Conservation (phyloP, 2,113 vertebrate genomes). For the Hippotragus niger region DNA sequence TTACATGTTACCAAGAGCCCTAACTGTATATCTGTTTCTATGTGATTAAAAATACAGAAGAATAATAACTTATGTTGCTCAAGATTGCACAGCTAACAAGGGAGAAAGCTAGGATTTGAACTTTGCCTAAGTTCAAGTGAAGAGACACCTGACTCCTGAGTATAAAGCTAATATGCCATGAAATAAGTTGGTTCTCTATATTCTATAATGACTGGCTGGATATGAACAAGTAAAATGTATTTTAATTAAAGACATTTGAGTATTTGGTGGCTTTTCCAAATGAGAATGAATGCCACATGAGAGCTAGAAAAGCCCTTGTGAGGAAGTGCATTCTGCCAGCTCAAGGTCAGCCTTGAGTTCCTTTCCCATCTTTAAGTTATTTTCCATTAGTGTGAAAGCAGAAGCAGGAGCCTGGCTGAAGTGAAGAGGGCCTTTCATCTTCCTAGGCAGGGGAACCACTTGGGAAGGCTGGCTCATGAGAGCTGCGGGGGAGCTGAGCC, state of each 20-base stretch:
- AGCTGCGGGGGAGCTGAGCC: conserved; percentile 59
- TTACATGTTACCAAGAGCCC: background rate
- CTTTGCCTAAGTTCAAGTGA: background rate
- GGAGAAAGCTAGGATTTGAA: background rate
- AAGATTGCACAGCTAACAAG: background rate
- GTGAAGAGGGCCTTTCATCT: conserved; percentile 75
- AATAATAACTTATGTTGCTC: background rate
- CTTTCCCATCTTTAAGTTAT: conserved; percentile 64
- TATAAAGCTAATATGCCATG: background rate
- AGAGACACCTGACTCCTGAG: background rate
- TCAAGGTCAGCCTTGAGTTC: conserved; percentile 61
- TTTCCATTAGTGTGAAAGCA: conserved; percentile 63
- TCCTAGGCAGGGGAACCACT: conserved; percentile 49
- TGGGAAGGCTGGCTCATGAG: conserved; percentile 60
- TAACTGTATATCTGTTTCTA: background rate
- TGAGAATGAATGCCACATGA: background rate
- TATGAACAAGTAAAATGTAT: background rate
- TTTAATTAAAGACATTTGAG: conserved; percentile 38
- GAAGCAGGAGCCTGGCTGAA: conserved; percentile 37
- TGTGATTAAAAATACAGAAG: background rate
- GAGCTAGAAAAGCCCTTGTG: background rate
- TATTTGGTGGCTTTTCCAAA: background rate
- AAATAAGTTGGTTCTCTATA: conserved; percentile 18
- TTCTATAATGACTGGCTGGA: background rate
- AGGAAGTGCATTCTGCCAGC: background rate